Conservation (phyloP, 2,113 vertebrate genomes). For the Dromaius novaehollandiae region DNA sequence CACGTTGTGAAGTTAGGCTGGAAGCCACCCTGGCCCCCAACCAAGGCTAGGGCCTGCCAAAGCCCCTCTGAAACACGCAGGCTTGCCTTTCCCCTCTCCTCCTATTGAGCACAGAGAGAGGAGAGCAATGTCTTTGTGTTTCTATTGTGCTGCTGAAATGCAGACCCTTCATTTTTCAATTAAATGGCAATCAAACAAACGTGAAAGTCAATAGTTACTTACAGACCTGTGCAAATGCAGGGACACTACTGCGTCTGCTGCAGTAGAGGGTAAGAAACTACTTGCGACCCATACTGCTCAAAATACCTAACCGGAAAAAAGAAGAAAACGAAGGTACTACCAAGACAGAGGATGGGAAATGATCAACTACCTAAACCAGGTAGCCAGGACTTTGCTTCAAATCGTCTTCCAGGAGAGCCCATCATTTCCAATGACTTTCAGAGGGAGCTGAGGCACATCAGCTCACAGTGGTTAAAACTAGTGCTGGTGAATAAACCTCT, state of each 20-base stretch:
- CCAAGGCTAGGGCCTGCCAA: neutral
- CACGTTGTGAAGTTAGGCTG: neutral
- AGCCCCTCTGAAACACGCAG: neutral
- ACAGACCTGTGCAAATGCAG: slow-evolving; percentile 11
- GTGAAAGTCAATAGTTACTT: neutral
- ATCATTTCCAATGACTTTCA: neutral
- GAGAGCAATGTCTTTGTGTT: neutral
- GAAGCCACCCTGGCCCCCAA: neutral
- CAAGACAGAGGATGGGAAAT: neutral
- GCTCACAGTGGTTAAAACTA: neutral
- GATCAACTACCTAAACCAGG: neutral
- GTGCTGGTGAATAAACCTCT: neutral
- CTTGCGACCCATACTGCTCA: neutral
- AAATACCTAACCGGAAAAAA: slow-evolving; percentile 28
- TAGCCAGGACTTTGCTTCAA: neutral
- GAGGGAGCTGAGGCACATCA: neutral
- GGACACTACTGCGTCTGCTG: neutral
- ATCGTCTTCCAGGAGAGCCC: neutral
- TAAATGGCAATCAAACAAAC: neutral
- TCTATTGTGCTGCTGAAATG: neutral
- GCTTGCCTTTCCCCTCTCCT: neutral
- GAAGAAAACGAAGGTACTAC: neutral
- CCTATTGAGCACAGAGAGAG: neutral
- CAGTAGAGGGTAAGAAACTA: slow-evolving; percentile 5
- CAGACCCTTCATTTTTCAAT: slow-evolving; percentile 1